A percentile compares a stretch with the other conserved stretches of the same genome.
Evolutionary conservation across 2,797 vertebrate species (phyloP).

Genomic region (Sarcoramphus papa): DNA sequence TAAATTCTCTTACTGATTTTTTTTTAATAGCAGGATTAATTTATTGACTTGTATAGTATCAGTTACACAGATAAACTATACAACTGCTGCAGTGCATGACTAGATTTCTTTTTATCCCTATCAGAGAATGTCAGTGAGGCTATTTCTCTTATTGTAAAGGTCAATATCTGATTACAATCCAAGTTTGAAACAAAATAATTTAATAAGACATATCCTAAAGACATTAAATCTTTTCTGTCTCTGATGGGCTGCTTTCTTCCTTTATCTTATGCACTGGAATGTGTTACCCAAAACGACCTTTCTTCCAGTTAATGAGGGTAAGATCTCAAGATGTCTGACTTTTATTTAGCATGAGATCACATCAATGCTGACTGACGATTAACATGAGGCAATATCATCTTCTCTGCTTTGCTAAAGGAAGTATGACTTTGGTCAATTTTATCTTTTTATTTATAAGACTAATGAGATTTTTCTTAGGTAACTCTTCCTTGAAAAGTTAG

Average conservation of each 20-base stretch:
- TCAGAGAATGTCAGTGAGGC: background rate
- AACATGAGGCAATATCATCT: background rate
- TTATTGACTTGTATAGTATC: background rate
- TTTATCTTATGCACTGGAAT: background rate
- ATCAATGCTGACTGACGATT: background rate
- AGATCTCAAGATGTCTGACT: background rate
- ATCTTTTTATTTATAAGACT: background rate
- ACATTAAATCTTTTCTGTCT: background rate
- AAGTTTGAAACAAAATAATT: conserved; percentile 22
- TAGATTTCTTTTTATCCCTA: background rate
- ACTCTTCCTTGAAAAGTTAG: background rate
- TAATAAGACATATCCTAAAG: background rate
- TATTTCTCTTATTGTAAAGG: conserved; percentile 23
- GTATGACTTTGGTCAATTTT: background rate
- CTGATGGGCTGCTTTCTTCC: background rate
- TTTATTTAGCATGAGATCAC: background rate
- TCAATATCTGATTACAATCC: conserved; percentile 27
- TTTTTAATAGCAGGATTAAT: background rate
- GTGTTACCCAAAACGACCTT: background rate
- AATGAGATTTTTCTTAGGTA: background rate
- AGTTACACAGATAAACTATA: background rate
- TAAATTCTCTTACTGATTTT: background rate
- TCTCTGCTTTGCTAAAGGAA: background rate
- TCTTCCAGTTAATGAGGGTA: background rate
- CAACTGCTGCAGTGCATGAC: background rate